Evolutionary conservation across 2,888 invertebrate species (phyloP).

Genomic region (Bimastos eiseni): DNA sequence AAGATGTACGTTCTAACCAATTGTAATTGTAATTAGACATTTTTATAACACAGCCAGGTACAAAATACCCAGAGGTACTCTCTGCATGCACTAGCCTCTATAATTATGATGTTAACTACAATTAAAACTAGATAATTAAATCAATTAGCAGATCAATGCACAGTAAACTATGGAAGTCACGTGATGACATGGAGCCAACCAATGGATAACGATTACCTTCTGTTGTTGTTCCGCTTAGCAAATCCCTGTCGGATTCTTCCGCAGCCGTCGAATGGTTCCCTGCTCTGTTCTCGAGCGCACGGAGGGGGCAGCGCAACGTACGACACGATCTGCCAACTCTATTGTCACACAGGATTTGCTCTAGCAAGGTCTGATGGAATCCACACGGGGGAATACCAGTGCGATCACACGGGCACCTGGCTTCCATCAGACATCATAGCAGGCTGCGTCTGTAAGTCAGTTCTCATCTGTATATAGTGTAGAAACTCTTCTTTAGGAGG

Average conservation of each 20-base stretch:
- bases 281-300: constrained; percentile 42
- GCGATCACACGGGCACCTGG: constrained; percentile 42
- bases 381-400: constrained; percentile 29
- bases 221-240: constrained; percentile 35
- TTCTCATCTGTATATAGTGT: neutral
- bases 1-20: too few relatives aligned
- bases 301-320: constrained; percentile 36
- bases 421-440: constrained; percentile 39
- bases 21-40: too few relatives aligned
- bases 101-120: too few relatives aligned
- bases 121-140: too few relatives aligned
- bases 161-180: too few relatives aligned
- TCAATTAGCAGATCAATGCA: too few relatives aligned
- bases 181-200: neutral
- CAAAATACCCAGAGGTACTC: too few relatives aligned
- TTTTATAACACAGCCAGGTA: too few relatives aligned
- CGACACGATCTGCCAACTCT: constrained; percentile 41
- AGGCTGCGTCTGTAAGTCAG: constrained; percentile 43
- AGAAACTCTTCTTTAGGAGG: too few relatives aligned
- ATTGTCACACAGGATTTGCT: constrained; percentile 41
- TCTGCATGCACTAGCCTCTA: too few relatives aligned
- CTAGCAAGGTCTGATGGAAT: constrained; percentile 37
- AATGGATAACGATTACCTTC: neutral
- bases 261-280: constrained; percentile 42
- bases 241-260: constrained; percentile 42